phyloP scores from a whole-genome alignment of 1,140 invertebrate species.

The Ostrea denselamellosa region DNA sequence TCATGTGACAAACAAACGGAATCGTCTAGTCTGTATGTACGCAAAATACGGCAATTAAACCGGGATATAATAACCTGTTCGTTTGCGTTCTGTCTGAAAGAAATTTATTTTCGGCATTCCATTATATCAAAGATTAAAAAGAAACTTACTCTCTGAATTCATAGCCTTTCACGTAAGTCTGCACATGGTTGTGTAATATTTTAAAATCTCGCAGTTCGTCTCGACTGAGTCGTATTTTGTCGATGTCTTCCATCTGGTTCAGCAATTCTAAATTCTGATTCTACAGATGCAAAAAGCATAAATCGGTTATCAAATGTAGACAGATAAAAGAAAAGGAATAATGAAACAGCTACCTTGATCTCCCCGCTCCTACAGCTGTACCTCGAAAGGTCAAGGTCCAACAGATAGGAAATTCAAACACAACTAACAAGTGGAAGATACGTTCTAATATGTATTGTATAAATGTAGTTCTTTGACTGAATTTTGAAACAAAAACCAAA shows the following conservation, averaged over 20 bases:
- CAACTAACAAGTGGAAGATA: background rate
- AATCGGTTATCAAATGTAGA: background rate
- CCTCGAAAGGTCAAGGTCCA: background rate
- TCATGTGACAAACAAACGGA: too few species aligned
- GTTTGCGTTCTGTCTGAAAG: too few species aligned
- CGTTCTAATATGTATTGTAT: too few species aligned
- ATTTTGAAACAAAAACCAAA: too few species aligned
- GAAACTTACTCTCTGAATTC: constrained; percentile 61
- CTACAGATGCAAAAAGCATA: constrained; percentile 43
- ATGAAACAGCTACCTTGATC: background rate
- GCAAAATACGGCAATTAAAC: too few species aligned
- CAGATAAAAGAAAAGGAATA: background rate
- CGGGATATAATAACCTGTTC: too few species aligned
- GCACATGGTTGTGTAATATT: constrained; percentile 58
- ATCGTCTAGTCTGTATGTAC: too few species aligned
- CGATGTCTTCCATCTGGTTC: constrained; percentile 42
- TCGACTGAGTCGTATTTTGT: constrained; percentile 38
- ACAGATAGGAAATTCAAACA: background rate
- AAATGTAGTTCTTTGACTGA: too few species aligned
- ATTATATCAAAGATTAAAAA: too few species aligned
- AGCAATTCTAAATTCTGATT: constrained; percentile 49
- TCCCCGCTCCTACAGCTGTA: background rate
- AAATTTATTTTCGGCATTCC: too few species aligned
- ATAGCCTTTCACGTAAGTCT: constrained; percentile 62
- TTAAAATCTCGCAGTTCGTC: constrained; percentile 50